A percentile compares a stretch with the other conserved stretches of the same genome.
Conservation (phyloP, 1,140 invertebrate genomes). For the Euura lappo region DNA sequence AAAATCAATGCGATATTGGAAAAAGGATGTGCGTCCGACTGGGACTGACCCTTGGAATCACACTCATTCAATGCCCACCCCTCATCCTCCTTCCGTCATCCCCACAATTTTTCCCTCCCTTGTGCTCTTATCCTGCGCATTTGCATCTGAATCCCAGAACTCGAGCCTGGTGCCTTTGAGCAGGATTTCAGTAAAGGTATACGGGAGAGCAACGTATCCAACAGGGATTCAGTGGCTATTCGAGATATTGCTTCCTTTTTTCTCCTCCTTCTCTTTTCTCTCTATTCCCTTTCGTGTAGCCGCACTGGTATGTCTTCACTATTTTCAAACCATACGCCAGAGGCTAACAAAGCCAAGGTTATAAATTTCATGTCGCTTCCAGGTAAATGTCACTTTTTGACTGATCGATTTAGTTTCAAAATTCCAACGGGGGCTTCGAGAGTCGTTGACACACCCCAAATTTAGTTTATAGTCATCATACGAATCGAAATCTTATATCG, state of each 20-base stretch:
- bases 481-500: no score
- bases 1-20: no score
- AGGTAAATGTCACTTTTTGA: no score
- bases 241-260: slow-evolving; percentile 3
- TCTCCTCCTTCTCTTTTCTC: neutral
- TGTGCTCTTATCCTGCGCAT: neutral
- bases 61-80: neutral
- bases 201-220: no score
- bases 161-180: neutral
- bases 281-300: neutral
- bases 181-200: neutral
- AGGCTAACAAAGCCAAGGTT: no score
- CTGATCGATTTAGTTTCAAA: no score
- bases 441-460: no score
- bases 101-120: neutral
- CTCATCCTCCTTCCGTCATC: neutral
- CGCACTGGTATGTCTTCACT: no score
- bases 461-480: no score
- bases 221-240: neutral
- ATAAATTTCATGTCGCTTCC: no score
- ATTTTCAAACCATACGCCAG: no score
- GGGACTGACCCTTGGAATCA: neutral
- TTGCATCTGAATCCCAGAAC: neutral
- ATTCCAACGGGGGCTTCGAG: no score
- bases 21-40: neutral